Evolutionary conservation across 2,888 invertebrate species (phyloP).

Genomic region (Aphrophora alni): DNA sequence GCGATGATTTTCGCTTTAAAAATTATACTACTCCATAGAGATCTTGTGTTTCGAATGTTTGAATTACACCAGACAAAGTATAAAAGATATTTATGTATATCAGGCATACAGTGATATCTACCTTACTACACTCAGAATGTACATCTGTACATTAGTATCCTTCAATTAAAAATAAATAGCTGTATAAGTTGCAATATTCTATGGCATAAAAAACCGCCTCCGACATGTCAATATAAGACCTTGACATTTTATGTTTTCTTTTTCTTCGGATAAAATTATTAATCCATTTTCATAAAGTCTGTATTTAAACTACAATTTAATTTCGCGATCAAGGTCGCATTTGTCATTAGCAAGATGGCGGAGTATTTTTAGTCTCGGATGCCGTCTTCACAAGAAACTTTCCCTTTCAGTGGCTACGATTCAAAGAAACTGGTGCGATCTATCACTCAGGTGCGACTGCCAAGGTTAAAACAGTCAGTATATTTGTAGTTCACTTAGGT

Average conservation of each 20-base stretch:
- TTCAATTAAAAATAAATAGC: too few relatives aligned
- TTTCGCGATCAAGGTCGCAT: background rate
- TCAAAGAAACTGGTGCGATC: background rate
- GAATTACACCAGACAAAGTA: too few relatives aligned
- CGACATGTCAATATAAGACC: background rate
- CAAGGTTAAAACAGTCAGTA: background rate
- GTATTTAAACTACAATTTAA: background rate
- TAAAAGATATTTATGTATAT: too few relatives aligned
- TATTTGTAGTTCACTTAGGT: too few relatives aligned
- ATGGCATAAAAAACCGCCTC: too few relatives aligned
- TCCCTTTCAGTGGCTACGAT: background rate
- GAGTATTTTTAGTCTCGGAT: background rate
- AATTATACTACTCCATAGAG: too few relatives aligned
- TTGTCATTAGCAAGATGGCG: background rate
- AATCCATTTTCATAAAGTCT: background rate
- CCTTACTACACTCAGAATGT: too few relatives aligned
- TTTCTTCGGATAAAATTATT: background rate
- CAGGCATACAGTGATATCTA: too few relatives aligned
- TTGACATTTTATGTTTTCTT: background rate
- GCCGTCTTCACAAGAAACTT: background rate
- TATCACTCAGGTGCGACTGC: background rate
- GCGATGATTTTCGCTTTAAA: too few relatives aligned
- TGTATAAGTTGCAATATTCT: too few relatives aligned
- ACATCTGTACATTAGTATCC: too few relatives aligned
- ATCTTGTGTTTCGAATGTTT: too few relatives aligned